Evolutionary conservation across 2,888 invertebrate genomes (phyloP).

Genomic region (Nineta flava): DNA sequence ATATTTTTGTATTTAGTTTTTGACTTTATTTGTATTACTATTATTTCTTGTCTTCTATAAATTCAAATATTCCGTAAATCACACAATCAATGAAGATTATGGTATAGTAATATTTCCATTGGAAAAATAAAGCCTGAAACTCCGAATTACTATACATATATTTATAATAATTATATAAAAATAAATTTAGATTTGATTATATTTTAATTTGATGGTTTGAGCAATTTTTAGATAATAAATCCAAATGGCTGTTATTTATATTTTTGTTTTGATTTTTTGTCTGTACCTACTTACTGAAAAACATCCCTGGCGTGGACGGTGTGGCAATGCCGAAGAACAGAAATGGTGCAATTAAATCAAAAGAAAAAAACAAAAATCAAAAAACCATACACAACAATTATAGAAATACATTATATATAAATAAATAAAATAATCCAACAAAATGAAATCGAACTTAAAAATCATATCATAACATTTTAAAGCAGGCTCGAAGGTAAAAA

Average conservation of each 20-base stretch:
- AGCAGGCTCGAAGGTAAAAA: background rate
- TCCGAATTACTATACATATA: no score
- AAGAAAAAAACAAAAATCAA: constrained; percentile 32
- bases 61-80: background rate
- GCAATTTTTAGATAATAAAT: no score
- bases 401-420: constrained; percentile 12
- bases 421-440: constrained; percentile 10
- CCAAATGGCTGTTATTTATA: no score
- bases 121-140: no score
- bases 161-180: no score
- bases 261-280: no score
- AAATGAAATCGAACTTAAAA: constrained; percentile 13
- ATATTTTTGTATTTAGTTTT: background rate
- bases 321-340: constrained; percentile 38
- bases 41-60: background rate
- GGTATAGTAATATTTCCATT: no score
- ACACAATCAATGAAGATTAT: background rate
- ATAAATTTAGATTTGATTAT: no score
- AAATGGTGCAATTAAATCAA: constrained; percentile 49
- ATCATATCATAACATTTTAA: constrained; percentile 9
- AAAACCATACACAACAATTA: constrained; percentile 13
- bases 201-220: no score
- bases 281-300: constrained; percentile 50
- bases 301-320: constrained; percentile 43
- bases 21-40: background rate